Base-by-base conservation (phyloP, 92 coral and sea anemone species). In the Meandrina meandrites region DNA sequence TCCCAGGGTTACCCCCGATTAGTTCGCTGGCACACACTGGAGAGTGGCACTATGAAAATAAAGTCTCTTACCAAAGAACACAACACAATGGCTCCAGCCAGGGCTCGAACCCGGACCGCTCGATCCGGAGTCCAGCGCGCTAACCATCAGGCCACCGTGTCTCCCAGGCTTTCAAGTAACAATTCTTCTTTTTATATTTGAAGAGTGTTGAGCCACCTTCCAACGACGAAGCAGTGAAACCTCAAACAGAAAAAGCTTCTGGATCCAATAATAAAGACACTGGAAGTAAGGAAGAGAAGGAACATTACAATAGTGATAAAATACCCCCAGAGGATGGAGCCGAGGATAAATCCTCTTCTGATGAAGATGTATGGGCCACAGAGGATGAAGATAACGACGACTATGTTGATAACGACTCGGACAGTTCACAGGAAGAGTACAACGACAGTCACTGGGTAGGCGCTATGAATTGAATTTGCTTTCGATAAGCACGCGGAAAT, bases 321-420 rank as follows among this genome's bases (percentile, higher is more conserved):
- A 78, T 42, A 22, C 22, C 60, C 11, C 56, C 16, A 47, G 78
- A 86, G 2, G 57, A 14, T 22, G 64, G 27, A 0, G 85, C 4
- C 17, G 37, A 68, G 8, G 85, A 69, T 6, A 21, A 80, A 14
- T 53, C 40, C 64, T 70, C 84, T 8, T 79, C 85, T 14, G 84
- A 79, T 36, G 84, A 86, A 50, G 89, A 86, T 24, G 79, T 79
- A 19, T 86, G 89, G 89, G 79, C 85, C 40, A 86, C 89, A 13
- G 89, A 86, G 68, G 84, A 80, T 45, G 89, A 86, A 51, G 89
- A 86, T 24, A 21, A 66, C 12, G 64, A 6, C 3, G 68, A 60
- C 8, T 22, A 67, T 21, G 64, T 36, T 22, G 50, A 19, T 0
- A 80, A 69, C 80, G 60, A 79, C 11, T 70, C 85, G 50, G 89